Percentiles rank a stretch among this genome's conserved stretches.
phyloP scores from a whole-genome alignment of 2,888 invertebrate species.

The Synergus itoensis region DNA sequence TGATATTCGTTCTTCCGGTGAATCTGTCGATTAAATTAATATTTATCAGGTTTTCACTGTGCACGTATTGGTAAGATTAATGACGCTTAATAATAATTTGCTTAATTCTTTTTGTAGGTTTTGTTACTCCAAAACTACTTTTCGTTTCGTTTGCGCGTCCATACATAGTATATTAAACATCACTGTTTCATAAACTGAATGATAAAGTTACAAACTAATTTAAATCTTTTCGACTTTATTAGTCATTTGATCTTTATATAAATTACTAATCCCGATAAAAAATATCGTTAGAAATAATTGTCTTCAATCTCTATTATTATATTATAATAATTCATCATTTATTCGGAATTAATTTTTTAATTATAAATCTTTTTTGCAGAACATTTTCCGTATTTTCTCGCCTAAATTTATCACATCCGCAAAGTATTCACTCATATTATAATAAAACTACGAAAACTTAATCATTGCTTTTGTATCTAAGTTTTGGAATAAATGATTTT shows the following conservation, averaged over 20 bases:
- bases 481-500: constrained; percentile 31
- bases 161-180: neutral
- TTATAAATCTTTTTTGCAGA: neutral
- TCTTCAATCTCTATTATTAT: neutral
- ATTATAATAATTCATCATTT: neutral
- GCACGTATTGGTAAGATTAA: constrained; percentile 23
- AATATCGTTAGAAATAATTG: neutral
- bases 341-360: neutral
- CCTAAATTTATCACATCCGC: constrained; percentile 2
- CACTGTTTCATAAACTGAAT: neutral
- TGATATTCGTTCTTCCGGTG: constrained; percentile 86
- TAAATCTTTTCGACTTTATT: neutral
- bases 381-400: neutral
- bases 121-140: constrained; percentile 7
- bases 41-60: neutral
- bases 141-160: neutral
- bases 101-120: constrained; percentile 16
- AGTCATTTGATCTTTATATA: neutral
- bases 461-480: constrained; percentile 16
- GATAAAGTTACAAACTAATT: neutral
- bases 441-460: constrained; percentile 7
- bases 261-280: neutral
- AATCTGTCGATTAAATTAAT: constrained; percentile 42
- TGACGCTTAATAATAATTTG: constrained; percentile 11
- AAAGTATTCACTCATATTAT: neutral